These are phyloP conservation scores for Limnephilus marmoratus DNA, from an alignment of 2,888 invertebrate species.

Conservation along the genomic window DNA sequence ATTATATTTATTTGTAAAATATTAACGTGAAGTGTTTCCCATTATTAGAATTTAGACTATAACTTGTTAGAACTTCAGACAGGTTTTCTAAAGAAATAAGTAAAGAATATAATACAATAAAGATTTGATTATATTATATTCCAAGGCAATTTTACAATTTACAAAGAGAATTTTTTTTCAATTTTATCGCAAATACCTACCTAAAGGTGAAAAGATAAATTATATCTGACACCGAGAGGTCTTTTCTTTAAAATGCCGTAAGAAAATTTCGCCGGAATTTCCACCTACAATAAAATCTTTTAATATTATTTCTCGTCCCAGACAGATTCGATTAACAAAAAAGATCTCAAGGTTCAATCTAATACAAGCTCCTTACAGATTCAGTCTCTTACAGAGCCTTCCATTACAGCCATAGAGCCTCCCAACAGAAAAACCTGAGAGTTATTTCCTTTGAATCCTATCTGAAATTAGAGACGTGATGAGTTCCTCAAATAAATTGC, in stretches of 20 bases:
- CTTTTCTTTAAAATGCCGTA: neutral
- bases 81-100: neutral
- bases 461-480: conserved; percentile 53
- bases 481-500: conserved; percentile 55
- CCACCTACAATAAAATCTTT: neutral
- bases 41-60: neutral
- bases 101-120: neutral
- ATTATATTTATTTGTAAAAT: too few relatives aligned
- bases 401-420: conserved; percentile 8
- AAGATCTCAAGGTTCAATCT: neutral
- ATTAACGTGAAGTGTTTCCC: too few relatives aligned
- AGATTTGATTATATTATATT: neutral
- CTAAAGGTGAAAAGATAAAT: neutral
- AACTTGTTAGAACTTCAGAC: neutral
- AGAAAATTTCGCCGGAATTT: neutral
- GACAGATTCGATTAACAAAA: conserved; percentile 1
- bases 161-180: neutral
- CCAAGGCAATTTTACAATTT: neutral
- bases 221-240: neutral
- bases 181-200: neutral
- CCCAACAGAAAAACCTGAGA: conserved; percentile 27
- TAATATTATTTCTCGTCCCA: neutral
- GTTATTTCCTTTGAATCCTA: conserved; percentile 39
- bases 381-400: conserved; percentile 26
- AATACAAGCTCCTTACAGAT: neutral